phyloP scores from a whole-genome alignment of 2,888 invertebrate genomes.

The Galeopsomyia nigrocyanea region DNA sequence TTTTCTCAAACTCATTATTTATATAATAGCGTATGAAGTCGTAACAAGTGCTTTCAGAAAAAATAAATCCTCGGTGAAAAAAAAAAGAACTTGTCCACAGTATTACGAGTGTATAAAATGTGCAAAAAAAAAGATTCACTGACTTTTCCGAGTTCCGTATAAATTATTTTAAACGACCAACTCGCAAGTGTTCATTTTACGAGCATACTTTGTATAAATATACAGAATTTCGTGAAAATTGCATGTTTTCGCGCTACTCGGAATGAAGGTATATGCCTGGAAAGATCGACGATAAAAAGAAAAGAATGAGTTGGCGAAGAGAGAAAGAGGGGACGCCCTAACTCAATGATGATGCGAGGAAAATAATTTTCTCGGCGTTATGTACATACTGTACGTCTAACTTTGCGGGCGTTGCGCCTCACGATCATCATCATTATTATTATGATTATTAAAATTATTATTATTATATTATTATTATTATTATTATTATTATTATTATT shows the following conservation, averaged over 20 bases:
- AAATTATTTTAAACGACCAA: constrained; percentile 13
- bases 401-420: constrained; percentile 40
- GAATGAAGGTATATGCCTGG: not conserved
- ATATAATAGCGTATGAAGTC: not conserved
- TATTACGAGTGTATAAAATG: not conserved
- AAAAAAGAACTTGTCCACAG: constrained; percentile 4
- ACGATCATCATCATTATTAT: constrained; percentile 28
- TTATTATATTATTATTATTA: constrained; percentile 34
- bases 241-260: too few relatives aligned
- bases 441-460: constrained; percentile 57
- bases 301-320: constrained; percentile 1
- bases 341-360: constrained; percentile 14
- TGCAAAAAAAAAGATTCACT: constrained; percentile 8
- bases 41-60: constrained; percentile 23
- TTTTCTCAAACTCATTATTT: constrained; percentile 16
- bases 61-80: constrained; percentile 18
- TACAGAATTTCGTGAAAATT: not conserved
- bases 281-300: not conserved
- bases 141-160: constrained; percentile 18
- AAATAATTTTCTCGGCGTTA: constrained; percentile 25
- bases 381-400: constrained; percentile 23
- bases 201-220: constrained; percentile 2
- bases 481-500: constrained; percentile 50
- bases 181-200: constrained; percentile 4
- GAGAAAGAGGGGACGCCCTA: constrained; percentile 1